Base-by-base conservation (phyloP, 2,888 invertebrate species). In the Epsilonema sp. region DNA sequence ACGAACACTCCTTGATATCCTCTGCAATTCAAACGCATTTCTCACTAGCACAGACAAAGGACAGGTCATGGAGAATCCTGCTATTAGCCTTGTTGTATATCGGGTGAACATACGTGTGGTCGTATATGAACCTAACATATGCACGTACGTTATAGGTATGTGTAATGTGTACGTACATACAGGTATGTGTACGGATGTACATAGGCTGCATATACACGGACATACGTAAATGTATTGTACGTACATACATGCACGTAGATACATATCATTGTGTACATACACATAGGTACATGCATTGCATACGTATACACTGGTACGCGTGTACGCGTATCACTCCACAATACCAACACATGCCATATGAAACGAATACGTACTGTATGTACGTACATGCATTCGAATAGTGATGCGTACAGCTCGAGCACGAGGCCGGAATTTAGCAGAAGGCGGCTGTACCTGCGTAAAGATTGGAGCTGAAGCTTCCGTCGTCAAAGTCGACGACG, bases 401-500 rank as follows among this genome's bases (percentile, higher is more conserved):
- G n/a, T n/a, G n/a, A n/a, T n/a, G n/a, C n/a, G n/a, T n/a, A n/a
- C n/a, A n/a, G n/a, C n/a, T n/a, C n/a, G n/a, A n/a, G n/a, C n/a
- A n/a, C n/a, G n/a, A 31, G 11, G 31, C 31, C 31, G 16, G 8
- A 31, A 31, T 13, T 8, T 31, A 16, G 11, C 16, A 13, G 8
- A 13, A 31, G 16, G 16, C 16, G 8, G 8, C 16, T 31, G 8
- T 31, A 31, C 20, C 63, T 21, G 73, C 71, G 48, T 71, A 70
- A 37, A 76, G 67, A 60, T 75, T 73, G 36, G 74, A 72, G 52
- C 75, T 74, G 58, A 73, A 74, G 20, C 76, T 74, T 21, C 67
- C 68, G 56, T 74, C 74, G 19, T 70, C 69, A 61, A 78, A 78
- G 49, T 74, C 73, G 2, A 78, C 74, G 55, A 72, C 72, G 57